Conservation (phyloP, 2,113 vertebrate genomes). For the Ceuthmochares aereus region DNA sequence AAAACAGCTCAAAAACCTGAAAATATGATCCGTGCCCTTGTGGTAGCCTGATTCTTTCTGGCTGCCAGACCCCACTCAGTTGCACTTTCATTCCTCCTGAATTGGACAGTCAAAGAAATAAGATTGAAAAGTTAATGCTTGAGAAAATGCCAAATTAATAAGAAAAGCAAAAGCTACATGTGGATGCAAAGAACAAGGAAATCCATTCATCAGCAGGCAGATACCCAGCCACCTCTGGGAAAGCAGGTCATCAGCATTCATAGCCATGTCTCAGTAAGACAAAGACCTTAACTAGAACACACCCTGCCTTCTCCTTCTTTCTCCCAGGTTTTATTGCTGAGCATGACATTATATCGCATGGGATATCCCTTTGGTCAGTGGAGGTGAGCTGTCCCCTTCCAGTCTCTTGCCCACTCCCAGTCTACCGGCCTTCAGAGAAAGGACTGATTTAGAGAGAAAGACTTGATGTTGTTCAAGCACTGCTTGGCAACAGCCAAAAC, state of each 20-base stretch:
- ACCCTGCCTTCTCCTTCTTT: fast-evolving
- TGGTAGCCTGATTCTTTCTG: neutral
- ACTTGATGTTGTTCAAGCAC: neutral
- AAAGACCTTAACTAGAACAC: neutral
- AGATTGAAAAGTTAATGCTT: neutral
- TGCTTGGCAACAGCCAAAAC: neutral
- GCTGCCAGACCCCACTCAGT: neutral
- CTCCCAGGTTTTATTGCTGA: neutral
- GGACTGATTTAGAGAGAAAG: neutral
- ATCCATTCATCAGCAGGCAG: neutral
- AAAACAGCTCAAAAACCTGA: neutral
- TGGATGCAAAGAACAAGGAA: neutral
- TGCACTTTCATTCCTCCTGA: neutral
- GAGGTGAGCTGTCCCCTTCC: neutral
- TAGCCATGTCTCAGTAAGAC: neutral
- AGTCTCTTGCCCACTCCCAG: neutral
- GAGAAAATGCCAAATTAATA: neutral
- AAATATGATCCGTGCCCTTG: neutral
- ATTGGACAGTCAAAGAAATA: neutral
- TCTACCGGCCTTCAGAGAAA: neutral
- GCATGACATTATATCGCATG: neutral
- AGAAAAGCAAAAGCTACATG: neutral
- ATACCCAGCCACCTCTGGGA: neutral
- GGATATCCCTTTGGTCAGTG: neutral
- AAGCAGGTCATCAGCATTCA: neutral